Evolutionary conservation across 2,797 vertebrate genomes (phyloP).

Genomic region (Sus cebifrons): DNA sequence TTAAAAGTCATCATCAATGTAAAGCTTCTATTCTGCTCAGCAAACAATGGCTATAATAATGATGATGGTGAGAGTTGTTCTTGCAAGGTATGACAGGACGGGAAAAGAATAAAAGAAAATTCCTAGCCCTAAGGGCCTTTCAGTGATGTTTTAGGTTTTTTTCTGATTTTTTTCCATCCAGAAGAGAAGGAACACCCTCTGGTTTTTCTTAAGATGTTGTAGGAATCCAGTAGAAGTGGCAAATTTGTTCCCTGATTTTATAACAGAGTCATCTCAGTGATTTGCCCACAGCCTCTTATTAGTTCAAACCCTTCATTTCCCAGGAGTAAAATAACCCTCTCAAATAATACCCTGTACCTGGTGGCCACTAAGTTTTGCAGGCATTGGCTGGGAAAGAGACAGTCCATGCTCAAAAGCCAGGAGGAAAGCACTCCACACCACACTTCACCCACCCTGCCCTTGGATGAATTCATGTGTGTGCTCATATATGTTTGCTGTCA

Average conservation of each 20-base stretch:
- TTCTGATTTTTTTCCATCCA: background rate
- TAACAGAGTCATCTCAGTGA: slow-evolving; percentile 59
- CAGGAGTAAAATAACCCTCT: slow-evolving; percentile 44
- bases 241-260: background rate
- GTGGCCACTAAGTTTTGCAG: background rate
- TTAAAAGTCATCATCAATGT: background rate
- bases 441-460: background rate
- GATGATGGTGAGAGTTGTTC: background rate
- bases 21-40: background rate
- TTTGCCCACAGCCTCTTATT: slow-evolving; percentile 4
- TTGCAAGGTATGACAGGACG: background rate
- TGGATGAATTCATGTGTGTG: background rate
- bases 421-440: background rate
- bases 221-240: background rate
- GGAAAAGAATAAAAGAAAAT: slow-evolving; percentile 30
- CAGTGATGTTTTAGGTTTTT: background rate
- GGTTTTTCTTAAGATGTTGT: background rate
- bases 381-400: background rate
- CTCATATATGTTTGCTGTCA: background rate
- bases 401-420: background rate
- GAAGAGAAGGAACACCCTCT: background rate
- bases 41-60: background rate
- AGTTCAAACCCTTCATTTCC: slow-evolving; percentile 55
- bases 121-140: background rate
- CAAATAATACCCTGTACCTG: background rate